phyloP scores from a whole-genome alignment of 30 jellyfish, hydroid and myxozoan species.

The Aurelia aurita complex sp. Pacific region DNA sequence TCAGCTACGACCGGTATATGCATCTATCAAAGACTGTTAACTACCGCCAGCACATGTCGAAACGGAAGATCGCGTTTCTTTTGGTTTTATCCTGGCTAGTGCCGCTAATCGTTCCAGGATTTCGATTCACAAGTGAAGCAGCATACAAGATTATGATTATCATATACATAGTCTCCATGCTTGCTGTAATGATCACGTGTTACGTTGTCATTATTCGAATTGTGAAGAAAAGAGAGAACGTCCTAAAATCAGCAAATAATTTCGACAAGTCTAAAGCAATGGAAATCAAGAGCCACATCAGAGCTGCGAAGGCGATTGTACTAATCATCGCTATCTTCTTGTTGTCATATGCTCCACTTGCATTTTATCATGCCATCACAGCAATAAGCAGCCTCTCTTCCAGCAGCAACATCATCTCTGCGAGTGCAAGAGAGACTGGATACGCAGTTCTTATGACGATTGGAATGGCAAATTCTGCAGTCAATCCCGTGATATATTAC shows the following conservation, averaged over 20 bases:
- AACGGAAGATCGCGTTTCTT: slow-evolving; percentile 28
- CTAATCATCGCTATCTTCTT: slow-evolving; percentile 17
- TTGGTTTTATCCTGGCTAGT: slow-evolving; percentile 61
- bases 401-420: neutral
- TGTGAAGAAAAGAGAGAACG: slow-evolving; percentile 7
- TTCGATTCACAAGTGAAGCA: slow-evolving; percentile 59
- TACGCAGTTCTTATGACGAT: slow-evolving; percentile 61
- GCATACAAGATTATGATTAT: slow-evolving; percentile 28
- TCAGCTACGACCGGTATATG: slow-evolving; percentile 80
- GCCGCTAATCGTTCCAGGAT: slow-evolving; percentile 60
- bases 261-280: neutral
- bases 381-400: slow-evolving; percentile 21
- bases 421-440: slow-evolving; percentile 26
- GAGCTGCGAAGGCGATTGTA: slow-evolving; percentile 34
- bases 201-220: slow-evolving; percentile 37
- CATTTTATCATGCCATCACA: slow-evolving; percentile 42
- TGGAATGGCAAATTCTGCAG: slow-evolving; percentile 61
- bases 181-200: slow-evolving; percentile 62
- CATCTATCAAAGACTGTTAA: slow-evolving; percentile 60
- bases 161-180: slow-evolving; percentile 4
- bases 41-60: slow-evolving; percentile 68
- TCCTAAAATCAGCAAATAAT: neutral
- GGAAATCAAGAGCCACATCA: slow-evolving; percentile 25
- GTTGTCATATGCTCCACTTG: slow-evolving; percentile 30
- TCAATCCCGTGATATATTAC: slow-evolving; percentile 81